These are phyloP conservation scores for Hemaris fuciformis DNA, from an alignment of 2,888 invertebrate genomes.

Conservation along the genomic window DNA sequence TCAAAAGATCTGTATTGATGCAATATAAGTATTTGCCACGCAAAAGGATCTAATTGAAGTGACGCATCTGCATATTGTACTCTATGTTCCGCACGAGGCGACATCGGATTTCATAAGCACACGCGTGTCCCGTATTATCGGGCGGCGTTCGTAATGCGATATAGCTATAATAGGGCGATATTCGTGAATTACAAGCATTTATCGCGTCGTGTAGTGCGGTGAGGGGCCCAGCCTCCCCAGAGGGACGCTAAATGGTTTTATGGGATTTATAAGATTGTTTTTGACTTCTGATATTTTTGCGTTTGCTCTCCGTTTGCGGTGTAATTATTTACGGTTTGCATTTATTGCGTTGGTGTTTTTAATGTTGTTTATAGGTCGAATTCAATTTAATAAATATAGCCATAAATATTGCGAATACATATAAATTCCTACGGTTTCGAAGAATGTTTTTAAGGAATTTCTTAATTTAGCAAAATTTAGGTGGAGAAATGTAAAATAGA, in stretches of 20 bases:
- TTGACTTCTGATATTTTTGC: conserved; percentile 21
- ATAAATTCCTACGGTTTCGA: no score
- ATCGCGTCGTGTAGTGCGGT: conserved; percentile 63
- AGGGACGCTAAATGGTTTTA: conserved; percentile 55
- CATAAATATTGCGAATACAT: neutral
- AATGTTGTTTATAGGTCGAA: neutral
- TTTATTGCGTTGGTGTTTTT: neutral
- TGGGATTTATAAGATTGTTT: conserved; percentile 59
- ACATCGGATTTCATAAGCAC: conserved; percentile 69
- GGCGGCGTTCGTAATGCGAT: conserved; percentile 50
- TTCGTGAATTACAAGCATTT: conserved; percentile 77
- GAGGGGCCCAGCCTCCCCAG: conserved; percentile 34
- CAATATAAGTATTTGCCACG: no score
- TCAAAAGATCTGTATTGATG: no score
- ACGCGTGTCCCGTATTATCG: conserved; percentile 77
- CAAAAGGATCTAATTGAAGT: neutral
- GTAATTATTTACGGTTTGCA: neutral
- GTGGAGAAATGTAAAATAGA: no score
- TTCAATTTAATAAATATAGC: neutral
- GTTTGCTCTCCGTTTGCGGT: neutral
- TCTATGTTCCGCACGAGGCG: conserved; percentile 21
- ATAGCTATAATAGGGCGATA: conserved; percentile 50
- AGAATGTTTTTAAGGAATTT: no score
- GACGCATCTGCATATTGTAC: neutral
- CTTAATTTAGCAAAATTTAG: no score